Conservation (phyloP, 2,888 invertebrate genomes). For the Cheilosia vernalis region DNA sequence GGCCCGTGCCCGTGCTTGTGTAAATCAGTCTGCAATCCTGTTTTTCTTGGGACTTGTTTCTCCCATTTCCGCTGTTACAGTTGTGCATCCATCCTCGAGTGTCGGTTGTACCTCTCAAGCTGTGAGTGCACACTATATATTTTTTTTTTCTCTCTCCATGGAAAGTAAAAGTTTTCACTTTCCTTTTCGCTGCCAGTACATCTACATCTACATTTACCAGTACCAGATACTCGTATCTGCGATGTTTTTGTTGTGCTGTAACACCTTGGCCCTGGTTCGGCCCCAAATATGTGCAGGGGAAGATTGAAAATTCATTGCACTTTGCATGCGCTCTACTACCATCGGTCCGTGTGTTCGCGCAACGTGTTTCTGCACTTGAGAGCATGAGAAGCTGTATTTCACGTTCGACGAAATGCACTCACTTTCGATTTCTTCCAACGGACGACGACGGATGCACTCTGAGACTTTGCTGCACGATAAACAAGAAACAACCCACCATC, state of each 20-base stretch:
- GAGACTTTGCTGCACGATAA: constrained; percentile 2
- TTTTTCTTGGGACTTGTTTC: constrained; percentile 28
- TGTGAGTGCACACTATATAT: not conserved
- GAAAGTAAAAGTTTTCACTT: constrained; percentile 75
- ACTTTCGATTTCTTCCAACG: constrained; percentile 72
- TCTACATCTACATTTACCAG: not conserved
- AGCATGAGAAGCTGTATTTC: constrained; percentile 64
- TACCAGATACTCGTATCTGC: constrained; percentile 53
- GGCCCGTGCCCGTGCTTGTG: not conserved
- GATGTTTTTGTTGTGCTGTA: constrained; percentile 71
- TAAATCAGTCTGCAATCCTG: constrained; percentile 53
- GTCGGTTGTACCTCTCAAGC: not conserved
- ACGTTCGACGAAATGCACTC: constrained; percentile 66
- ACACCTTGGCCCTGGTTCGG: constrained; percentile 40
- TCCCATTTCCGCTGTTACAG: constrained; percentile 66
- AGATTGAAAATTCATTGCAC: constrained; percentile 72
- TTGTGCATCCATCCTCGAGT: constrained; percentile 31
- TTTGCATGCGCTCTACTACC: constrained; percentile 48
- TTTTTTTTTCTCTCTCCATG: constrained; percentile 23
- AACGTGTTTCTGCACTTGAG: constrained; percentile 50
- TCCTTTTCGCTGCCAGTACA: constrained; percentile 57
- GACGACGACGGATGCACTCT: constrained; percentile 39
- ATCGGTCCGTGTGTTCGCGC: constrained; percentile 13
- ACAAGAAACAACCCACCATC: constrained; percentile 33
- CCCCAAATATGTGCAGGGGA: constrained; percentile 16